Evolutionary conservation across 2,888 invertebrate species (phyloP).

Genomic region (Peribatodes rhomboidaria): DNA sequence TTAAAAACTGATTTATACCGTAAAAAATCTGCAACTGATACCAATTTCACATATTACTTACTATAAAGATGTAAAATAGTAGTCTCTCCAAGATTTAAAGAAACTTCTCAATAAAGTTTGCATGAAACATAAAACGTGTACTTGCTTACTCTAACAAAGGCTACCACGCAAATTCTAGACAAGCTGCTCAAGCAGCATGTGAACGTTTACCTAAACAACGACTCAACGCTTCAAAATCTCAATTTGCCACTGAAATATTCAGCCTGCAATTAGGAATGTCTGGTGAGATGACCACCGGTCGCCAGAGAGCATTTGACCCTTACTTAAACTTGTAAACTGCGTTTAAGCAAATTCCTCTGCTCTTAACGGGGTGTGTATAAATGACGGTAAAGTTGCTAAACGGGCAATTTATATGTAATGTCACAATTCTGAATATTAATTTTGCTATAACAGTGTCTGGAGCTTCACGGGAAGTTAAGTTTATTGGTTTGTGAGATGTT

Average conservation of each 20-base stretch:
- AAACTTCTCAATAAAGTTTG: too few relatives aligned
- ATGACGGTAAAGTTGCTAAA: conserved; percentile 58
- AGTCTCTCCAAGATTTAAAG: too few relatives aligned
- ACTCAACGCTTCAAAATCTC: conserved; percentile 46
- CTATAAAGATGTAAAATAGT: too few relatives aligned
- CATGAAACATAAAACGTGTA: background rate
- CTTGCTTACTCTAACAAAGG: background rate
- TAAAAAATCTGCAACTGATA: too few relatives aligned
- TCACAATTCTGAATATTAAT: conserved; percentile 67
- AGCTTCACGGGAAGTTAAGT: conserved; percentile 42
- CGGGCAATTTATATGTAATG: conserved; percentile 65
- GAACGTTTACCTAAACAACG: conserved; percentile 1
- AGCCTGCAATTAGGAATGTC: conserved; percentile 73
- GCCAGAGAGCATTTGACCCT: conserved; percentile 66
- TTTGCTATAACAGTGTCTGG: conserved; percentile 61
- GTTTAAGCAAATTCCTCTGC: conserved; percentile 71
- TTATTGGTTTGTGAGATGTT: conserved; percentile 33
- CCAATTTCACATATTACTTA: too few relatives aligned
- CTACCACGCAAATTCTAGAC: background rate
- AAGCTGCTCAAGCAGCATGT: background rate
- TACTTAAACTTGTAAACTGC: conserved; percentile 71
- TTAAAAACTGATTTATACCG: too few relatives aligned
- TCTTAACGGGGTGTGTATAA: conserved; percentile 49
- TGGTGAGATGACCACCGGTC: conserved; percentile 58
- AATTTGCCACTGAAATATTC: conserved; percentile 64